Evolutionary conservation across 2,113 vertebrate species (phyloP).

Genomic region (Dipodomys ordii): DNA sequence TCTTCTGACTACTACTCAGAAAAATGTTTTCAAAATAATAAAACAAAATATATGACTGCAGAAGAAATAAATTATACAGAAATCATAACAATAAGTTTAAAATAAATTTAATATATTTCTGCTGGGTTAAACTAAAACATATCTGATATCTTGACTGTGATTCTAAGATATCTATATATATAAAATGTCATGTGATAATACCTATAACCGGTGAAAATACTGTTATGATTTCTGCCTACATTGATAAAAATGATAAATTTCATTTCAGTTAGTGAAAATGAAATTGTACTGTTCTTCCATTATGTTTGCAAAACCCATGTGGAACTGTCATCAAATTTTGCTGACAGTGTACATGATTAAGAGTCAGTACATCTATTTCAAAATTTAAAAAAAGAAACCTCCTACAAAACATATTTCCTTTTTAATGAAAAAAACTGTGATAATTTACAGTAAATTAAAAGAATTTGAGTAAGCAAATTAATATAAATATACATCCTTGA

Average conservation of each 20-base stretch:
- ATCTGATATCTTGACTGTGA: not conserved
- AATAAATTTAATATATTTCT: not conserved
- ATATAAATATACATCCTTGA: not conserved
- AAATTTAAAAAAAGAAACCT: not conserved
- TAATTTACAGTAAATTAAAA: not conserved
- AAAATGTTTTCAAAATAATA: conserved; percentile 5
- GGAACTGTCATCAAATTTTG: not conserved
- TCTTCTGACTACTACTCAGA: not conserved
- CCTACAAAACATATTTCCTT: not conserved
- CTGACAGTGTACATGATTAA: not conserved
- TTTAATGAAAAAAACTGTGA: not conserved
- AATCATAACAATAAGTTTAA: not conserved
- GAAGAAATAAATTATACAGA: not conserved
- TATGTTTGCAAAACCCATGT: not conserved
- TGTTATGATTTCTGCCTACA: not conserved
- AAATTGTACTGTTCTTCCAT: not conserved
- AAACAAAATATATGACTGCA: conserved; percentile 1
- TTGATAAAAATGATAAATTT: conserved; percentile 22
- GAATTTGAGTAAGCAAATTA: conserved; percentile 13
- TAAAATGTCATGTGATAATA: not conserved
- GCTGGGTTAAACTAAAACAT: not conserved
- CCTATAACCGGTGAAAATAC: conserved; percentile 1
- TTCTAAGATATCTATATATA: not conserved
- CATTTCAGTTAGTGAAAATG: not conserved
- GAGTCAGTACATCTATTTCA: not conserved